Evolutionary conservation across 1,140 invertebrate species (phyloP), one percentile per base, ranked within the genome.

Genomic region (Dendrolimus punctatus): DNA sequence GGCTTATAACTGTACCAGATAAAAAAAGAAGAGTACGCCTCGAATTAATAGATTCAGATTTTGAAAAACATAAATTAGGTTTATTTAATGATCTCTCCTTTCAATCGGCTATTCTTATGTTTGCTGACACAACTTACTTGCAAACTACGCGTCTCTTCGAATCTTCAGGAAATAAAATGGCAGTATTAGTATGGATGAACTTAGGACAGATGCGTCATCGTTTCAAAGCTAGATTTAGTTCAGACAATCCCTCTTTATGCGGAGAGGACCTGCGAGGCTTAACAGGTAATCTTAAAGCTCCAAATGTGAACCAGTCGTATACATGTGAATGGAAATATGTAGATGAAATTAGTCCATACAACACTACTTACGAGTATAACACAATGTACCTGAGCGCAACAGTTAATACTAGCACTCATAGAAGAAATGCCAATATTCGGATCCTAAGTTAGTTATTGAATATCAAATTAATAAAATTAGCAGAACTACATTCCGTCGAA

Each of bases 1-100:
- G 95, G 95, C 76, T 53, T 44, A 92, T 96, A 8, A 83, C 66
- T 43, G 91, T 92, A 6, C 92, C 92, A 3, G 76, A 90, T 53
- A 55, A 60, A 69, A 93, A 90, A 0, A 85, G 82, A 46, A 59
- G 77, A 51, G 60, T 83, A 43, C 69, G 64, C n/a, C 58, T 86
- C 56, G 76, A 84, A 51, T 46, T 86, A 41, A 37, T 79, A 39
- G 79, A 84, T 56, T 59, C 49, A 41, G 66, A 75, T 52, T 7
- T 49, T 38, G 39, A 66, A 6, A 66, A 55, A 54, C 68, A 79
- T 37, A 62, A 55, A 46, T 63, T 84, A 41, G 64, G 57, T 40
- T 63, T 80, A 53, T 88, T 73, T 61, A 89, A 89, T 59, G 89
- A 90, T 41, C 52, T 66, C n/a, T 51, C 48, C 5, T 86, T 83